Evolutionary conservation across 2,797 vertebrate genomes (phyloP).

Genomic region (Dromococcyx pavoninus): DNA sequence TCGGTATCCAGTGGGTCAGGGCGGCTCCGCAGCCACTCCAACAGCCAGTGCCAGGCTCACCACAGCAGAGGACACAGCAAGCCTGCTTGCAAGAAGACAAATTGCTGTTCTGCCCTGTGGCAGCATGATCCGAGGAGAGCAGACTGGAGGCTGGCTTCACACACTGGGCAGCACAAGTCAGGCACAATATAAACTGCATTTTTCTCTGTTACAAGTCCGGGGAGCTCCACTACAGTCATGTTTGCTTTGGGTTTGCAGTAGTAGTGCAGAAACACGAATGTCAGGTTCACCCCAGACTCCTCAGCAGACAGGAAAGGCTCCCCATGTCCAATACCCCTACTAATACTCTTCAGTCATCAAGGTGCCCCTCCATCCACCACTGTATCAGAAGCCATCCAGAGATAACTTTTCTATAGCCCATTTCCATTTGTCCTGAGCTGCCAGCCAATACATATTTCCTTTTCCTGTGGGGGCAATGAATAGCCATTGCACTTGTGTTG

Average conservation of each 20-base stretch:
- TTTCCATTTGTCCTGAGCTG: constrained; percentile 24
- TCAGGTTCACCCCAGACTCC: not conserved
- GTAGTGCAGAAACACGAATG: not conserved
- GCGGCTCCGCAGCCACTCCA: not conserved
- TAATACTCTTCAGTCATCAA: not conserved
- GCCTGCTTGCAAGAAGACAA: not conserved
- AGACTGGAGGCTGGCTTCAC: not conserved
- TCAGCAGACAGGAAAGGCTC: not conserved
- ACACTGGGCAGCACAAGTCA: not conserved
- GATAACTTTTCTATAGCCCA: not conserved
- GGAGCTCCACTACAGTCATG: not conserved
- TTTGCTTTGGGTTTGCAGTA: not conserved
- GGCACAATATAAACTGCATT: not conserved
- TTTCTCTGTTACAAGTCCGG: not conserved
- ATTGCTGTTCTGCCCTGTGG: not conserved
- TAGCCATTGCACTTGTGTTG: constrained; percentile 19
- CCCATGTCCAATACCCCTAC: rapidly evolving
- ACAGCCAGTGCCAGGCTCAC: not conserved
- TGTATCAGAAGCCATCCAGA: not conserved
- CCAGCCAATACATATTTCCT: constrained; percentile 29
- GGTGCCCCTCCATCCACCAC: not conserved
- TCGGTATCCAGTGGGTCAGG: not conserved
- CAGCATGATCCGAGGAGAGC: not conserved
- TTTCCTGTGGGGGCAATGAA: constrained; percentile 43
- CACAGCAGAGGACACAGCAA: not conserved